A percentile compares a stretch with the other conserved stretches of the same genome.
phyloP scores from a whole-genome alignment of 2,888 invertebrate genomes.

The Agelastica alni region DNA sequence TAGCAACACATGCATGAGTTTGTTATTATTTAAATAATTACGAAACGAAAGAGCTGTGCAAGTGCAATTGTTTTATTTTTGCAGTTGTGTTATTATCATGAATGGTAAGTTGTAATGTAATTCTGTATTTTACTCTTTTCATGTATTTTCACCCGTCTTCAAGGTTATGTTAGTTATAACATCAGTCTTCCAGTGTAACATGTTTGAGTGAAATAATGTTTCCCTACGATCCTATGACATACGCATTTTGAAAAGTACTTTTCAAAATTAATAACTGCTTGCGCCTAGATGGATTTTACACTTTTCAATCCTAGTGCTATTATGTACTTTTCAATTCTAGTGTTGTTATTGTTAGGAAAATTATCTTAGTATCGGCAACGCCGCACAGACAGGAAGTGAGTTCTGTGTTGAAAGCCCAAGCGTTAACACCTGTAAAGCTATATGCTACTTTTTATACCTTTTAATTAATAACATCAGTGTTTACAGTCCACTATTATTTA shows the following conservation, averaged over 20 bases:
- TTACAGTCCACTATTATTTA: no score
- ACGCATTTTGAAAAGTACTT: slow-evolving; percentile 3
- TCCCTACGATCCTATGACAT: slow-evolving; percentile 8
- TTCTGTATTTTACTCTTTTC: background rate
- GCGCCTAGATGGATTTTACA: slow-evolving; percentile 8
- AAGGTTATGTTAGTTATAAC: background rate
- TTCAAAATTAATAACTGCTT: slow-evolving; percentile 6
- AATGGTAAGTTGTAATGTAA: background rate
- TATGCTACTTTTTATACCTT: no score
- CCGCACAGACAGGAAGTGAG: no score
- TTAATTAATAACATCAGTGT: no score
- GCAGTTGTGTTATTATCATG: background rate
- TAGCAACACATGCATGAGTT: no score
- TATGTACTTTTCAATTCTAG: slow-evolving; percentile 9
- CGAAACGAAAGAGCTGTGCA: background rate
- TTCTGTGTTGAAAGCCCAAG: no score
- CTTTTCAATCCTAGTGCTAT: slow-evolving; percentile 9
- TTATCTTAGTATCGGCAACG: no score
- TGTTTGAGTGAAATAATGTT: slow-evolving; percentile 14
- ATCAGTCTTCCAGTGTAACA: no score
- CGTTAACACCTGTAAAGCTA: no score
- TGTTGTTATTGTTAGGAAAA: no score
- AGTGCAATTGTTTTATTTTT: background rate
- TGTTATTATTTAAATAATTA: background rate
- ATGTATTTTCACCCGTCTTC: background rate